Percentiles rank a stretch among this genome's conserved stretches.
Evolutionary conservation across 2,888 invertebrate species (phyloP).

Genomic region (Drosophila meridionalis): DNA sequence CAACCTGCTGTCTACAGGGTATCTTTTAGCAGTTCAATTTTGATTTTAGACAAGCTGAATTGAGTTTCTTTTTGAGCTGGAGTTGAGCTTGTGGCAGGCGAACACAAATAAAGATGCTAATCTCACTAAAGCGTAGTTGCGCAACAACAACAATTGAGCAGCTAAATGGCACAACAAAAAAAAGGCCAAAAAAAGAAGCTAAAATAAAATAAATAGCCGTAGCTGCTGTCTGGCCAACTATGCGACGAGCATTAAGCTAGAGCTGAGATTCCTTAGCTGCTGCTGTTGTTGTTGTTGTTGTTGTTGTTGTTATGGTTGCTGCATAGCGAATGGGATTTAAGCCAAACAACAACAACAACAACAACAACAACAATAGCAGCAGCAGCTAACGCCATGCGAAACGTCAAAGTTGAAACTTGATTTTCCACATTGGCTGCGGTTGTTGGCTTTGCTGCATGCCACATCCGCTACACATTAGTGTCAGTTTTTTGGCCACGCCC

Average conservation of each 20-base stretch:
- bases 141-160: slow-evolving; percentile 50
- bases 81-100: slow-evolving; percentile 71
- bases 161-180: slow-evolving; percentile 61
- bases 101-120: slow-evolving; percentile 81
- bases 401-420: slow-evolving; percentile 72
- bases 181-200: slow-evolving; percentile 33
- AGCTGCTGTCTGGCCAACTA: slow-evolving; percentile 54
- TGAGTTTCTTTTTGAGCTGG: slow-evolving; percentile 19
- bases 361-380: slow-evolving; percentile 5
- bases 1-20: slow-evolving; percentile 14
- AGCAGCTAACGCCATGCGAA: slow-evolving; percentile 47
- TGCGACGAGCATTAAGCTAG: slow-evolving; percentile 39
- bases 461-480: slow-evolving; percentile 62
- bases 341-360: neutral
- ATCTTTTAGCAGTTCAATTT: slow-evolving; percentile 1
- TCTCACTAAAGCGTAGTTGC: slow-evolving; percentile 69
- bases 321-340: slow-evolving; percentile 12
- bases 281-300: slow-evolving; percentile 8
- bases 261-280: slow-evolving; percentile 61
- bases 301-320: slow-evolving; percentile 22
- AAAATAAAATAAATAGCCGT: slow-evolving; percentile 51
- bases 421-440: slow-evolving; percentile 55
- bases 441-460: slow-evolving; percentile 51
- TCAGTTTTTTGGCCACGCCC: slow-evolving; percentile 53
- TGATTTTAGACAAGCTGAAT: neutral